Conservation (phyloP, 2,888 invertebrate species). For the Creontiades dilutus region DNA sequence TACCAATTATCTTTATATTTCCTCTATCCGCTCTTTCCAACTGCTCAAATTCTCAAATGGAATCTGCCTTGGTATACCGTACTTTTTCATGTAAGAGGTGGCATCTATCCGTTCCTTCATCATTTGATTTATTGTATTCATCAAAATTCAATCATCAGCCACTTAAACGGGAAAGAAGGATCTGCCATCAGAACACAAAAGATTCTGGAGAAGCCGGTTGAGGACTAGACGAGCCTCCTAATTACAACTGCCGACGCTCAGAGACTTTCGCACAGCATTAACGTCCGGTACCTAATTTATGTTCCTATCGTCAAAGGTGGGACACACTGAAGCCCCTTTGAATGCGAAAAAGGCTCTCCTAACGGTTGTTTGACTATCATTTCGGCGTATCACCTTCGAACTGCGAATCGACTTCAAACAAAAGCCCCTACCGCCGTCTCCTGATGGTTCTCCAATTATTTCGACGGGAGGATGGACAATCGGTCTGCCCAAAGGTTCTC, state of each 20-base stretch:
- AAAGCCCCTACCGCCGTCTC: not conserved
- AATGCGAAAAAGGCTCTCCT: constrained; percentile 50
- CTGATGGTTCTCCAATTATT: constrained; percentile 47
- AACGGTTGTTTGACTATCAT: constrained; percentile 61
- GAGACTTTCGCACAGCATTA: constrained; percentile 44
- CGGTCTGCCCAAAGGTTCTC: not conserved
- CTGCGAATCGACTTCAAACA: constrained; percentile 49
- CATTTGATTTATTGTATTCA: no score
- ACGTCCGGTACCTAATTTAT: constrained; percentile 41
- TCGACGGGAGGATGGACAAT: not conserved
- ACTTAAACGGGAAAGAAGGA: no score
- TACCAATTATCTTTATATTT: no score
- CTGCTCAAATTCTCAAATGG: no score
- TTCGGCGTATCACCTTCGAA: constrained; percentile 50
- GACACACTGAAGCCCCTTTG: not conserved
- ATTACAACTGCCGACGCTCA: constrained; percentile 7
- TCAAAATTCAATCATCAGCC: no score
- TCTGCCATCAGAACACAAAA: no score
- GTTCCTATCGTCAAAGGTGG: constrained; percentile 33
- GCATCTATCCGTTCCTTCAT: no score
- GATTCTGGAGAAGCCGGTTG: not conserved
- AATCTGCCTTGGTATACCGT: no score
- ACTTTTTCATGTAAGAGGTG: no score
- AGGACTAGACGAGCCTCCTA: not conserved
- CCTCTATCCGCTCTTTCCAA: no score